Percentiles rank a stretch among this genome's conserved stretches.
These are phyloP conservation scores for Agrotis segetum DNA, from an alignment of 2,888 invertebrate species.

Conservation along the genomic window DNA sequence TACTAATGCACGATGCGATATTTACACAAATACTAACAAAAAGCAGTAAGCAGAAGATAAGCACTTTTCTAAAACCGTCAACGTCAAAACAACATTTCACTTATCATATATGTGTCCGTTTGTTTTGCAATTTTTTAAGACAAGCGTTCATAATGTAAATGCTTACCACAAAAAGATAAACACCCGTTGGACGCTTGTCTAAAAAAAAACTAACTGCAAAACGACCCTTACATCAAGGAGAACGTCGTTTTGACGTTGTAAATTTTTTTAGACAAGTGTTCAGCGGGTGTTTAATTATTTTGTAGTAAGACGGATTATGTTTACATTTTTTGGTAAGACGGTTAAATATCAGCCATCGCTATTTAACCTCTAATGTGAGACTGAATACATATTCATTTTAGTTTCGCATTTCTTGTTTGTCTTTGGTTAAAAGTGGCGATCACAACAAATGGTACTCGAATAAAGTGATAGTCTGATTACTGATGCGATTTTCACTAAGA, in stretches of 20 bases:
- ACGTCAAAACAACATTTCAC: not conserved
- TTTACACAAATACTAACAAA: not conserved
- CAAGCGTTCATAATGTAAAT: too few species aligned
- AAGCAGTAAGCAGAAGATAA: not conserved
- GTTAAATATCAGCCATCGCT: not conserved
- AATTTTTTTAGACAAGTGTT: too few species aligned
- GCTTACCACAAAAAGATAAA: too few species aligned
- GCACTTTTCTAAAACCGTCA: too few species aligned
- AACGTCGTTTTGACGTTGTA: too few species aligned
- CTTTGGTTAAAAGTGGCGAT: not conserved
- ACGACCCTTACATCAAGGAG: too few species aligned
- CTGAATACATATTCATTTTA: not conserved
- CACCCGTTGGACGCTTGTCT: too few species aligned
- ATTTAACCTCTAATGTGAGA: not conserved
- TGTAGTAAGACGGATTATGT: too few species aligned
- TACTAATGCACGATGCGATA: constrained; percentile 18
- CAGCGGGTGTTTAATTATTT: too few species aligned
- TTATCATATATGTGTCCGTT: not conserved
- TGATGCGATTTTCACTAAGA: not conserved
- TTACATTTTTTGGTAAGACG: too few species aligned
- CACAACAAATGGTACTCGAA: not conserved
- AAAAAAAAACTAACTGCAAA: too few species aligned
- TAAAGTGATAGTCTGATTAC: not conserved
- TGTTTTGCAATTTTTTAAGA: too few species aligned
- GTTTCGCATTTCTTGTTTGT: not conserved